Evolutionary conservation across 1,140 invertebrate species (phyloP).

Genomic region (Eufriesea mexicana): DNA sequence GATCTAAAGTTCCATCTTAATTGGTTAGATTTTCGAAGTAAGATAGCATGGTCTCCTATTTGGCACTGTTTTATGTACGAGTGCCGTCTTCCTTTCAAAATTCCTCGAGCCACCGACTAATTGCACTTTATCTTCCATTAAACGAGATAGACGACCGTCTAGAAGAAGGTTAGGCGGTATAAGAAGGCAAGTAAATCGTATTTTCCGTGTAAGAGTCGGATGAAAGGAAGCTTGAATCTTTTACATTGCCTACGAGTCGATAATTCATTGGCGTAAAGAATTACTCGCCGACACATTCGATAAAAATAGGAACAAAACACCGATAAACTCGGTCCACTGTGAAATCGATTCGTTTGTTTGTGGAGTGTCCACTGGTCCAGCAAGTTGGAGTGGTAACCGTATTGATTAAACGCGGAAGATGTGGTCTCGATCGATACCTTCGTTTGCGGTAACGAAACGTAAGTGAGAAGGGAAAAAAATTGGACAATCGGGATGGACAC

Average conservation of each 20-base stretch:
- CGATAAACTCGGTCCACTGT: constrained; percentile 38
- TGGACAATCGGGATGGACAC: background rate
- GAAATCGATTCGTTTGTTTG: constrained; percentile 52
- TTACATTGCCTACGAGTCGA: background rate
- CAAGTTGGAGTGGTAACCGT: constrained; percentile 20
- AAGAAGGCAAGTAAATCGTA: background rate
- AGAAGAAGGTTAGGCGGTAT: background rate
- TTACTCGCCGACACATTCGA: constrained; percentile 2
- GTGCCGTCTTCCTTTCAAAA: background rate
- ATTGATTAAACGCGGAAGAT: constrained; percentile 34
- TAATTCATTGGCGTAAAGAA: constrained; percentile 39
- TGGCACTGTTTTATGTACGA: background rate
- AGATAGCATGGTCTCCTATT: constrained; percentile 47
- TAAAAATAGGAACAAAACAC: constrained; percentile 33
- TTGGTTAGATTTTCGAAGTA: constrained; percentile 59
- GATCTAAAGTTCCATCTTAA: constrained; percentile 54
- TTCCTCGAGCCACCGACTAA: background rate
- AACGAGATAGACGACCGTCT: too few species aligned
- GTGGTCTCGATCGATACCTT: constrained; percentile 6
- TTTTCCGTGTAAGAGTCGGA: background rate
- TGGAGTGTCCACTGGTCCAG: constrained; percentile 42
- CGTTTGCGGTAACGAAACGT: background rate
- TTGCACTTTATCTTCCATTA: background rate
- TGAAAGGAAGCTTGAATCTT: background rate
- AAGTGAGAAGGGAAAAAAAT: background rate